Evolutionary conservation across 2,888 invertebrate genomes (phyloP), one percentile per base, ranked within the genome.

Genomic region (Parapristionchus giblindavisi): DNA sequence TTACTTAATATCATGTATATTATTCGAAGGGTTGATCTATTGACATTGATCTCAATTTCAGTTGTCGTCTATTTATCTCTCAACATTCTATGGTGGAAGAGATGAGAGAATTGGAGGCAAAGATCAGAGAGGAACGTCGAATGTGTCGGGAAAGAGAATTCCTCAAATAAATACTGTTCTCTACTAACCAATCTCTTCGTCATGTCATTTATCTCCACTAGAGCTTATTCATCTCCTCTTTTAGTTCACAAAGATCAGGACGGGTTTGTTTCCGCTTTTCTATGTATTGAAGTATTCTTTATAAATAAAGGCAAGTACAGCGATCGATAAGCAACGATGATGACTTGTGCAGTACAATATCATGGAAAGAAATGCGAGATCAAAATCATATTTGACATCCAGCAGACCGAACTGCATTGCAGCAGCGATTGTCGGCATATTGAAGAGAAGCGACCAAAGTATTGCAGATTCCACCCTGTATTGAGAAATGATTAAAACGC

Each of bases 341-440:
- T n/a, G n/a, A n/a, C n/a, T n/a, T n/a, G n/a, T n/a, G n/a, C n/a
- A n/a, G n/a, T n/a, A n/a, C n/a, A n/a, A n/a, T n/a, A n/a, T n/a
- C n/a, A n/a, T n/a, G n/a, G n/a, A 14, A 54, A 54, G n/a, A 54
- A 24, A 54, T n/a, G 24, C 6, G n/a, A 51, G n/a, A 27, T 52
- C 3, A 48, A 8, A 27, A 75, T 79, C 60, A 76, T 38, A 75
- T 56, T 75, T 68, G 76, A 78, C 82, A 82, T 58, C 82, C 82
- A 6, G 82, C 82, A 27, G 76, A 73, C 73, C 80, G 72, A 43
- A 82, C 79, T 54, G 82, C 76, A 56, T 76, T 77, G 75, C 82
- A 82, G 70, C 82, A 82, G 3, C 82, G 80, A 77, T 82, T 82
- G 76, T 79, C 78, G 17, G 78, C 75, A 52, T 77, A 76, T 27